Conservation (phyloP, 2,888 invertebrate species). For the Dryocosmus kuriphilus region DNA sequence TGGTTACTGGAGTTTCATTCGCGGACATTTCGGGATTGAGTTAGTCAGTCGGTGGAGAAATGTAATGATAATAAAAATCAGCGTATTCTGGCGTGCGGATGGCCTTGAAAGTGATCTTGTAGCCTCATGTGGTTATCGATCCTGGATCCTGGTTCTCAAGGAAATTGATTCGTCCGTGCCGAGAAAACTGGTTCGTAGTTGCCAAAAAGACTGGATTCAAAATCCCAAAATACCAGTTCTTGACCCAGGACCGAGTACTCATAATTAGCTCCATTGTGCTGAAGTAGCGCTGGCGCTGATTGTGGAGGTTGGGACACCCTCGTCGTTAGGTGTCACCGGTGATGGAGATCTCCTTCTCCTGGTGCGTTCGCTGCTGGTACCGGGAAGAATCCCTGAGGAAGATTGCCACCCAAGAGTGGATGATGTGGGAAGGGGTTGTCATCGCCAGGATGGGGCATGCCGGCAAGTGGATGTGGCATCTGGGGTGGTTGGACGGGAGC, state of each 20-base stretch:
- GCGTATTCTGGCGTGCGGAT: slow-evolving; percentile 14
- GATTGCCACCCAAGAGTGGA: slow-evolving; percentile 67
- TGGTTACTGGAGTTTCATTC: slow-evolving; percentile 43
- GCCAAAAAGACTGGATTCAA: slow-evolving; percentile 40
- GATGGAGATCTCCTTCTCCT: slow-evolving; percentile 65
- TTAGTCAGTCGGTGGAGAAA: slow-evolving; percentile 55
- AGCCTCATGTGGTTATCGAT: slow-evolving; percentile 42
- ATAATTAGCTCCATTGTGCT: slow-evolving; percentile 91
- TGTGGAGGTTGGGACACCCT: slow-evolving; percentile 79
- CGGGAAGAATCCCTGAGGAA: slow-evolving; percentile 90
- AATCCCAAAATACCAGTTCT: slow-evolving; percentile 5
- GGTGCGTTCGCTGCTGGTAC: slow-evolving; percentile 47
- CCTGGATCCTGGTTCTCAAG: slow-evolving; percentile 49
- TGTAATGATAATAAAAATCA: slow-evolving; percentile 43
- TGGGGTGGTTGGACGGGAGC: slow-evolving; percentile 67
- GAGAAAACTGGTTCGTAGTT: slow-evolving; percentile 44
- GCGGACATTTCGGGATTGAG: slow-evolving; percentile 43
- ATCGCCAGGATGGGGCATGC: slow-evolving; percentile 66
- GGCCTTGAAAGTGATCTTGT: slow-evolving; percentile 33
- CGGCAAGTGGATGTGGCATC: slow-evolving; percentile 67
- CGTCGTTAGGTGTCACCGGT: slow-evolving; percentile 64
- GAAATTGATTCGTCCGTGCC: slow-evolving; percentile 44
- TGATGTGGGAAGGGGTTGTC: slow-evolving; percentile 71
- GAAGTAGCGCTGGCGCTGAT: slow-evolving; percentile 83
- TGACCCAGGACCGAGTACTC: slow-evolving; percentile 43